These are phyloP conservation scores for Trichomycterus rosablanca DNA, from an alignment of 2,113 vertebrate genomes.

Conservation along the genomic window DNA sequence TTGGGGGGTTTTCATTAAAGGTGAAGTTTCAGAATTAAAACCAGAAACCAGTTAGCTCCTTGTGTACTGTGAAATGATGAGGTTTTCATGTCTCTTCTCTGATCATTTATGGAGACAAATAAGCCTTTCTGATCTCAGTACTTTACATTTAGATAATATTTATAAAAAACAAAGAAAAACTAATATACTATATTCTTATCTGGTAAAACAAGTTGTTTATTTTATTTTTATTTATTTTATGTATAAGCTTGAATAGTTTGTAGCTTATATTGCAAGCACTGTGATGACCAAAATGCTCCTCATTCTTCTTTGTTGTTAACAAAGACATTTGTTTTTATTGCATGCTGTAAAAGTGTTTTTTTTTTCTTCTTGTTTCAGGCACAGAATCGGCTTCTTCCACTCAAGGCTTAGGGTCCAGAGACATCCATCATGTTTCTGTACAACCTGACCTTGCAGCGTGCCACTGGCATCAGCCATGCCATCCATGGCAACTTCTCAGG, in stretches of 20 bases:
- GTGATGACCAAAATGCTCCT: too few relatives aligned
- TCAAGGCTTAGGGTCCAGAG: constrained; percentile 44
- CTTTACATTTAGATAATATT: neutral
- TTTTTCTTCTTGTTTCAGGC: constrained; percentile 11
- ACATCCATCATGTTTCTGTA: constrained; percentile 87
- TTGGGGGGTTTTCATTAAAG: neutral
- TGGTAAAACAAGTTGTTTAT: neutral
- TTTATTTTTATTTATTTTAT: too few relatives aligned
- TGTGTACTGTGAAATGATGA: constrained; percentile 41
- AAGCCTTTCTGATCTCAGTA: constrained; percentile 61
- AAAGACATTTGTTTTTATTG: too few relatives aligned
- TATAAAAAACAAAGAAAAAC: too few relatives aligned
- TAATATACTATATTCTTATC: neutral
- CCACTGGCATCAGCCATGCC: constrained; percentile 92
- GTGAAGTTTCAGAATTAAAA: neutral
- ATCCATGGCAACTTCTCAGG: constrained; percentile 99
- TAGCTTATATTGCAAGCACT: too few relatives aligned
- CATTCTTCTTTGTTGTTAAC: too few relatives aligned
- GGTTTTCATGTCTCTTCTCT: constrained; percentile 73
- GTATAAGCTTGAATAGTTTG: too few relatives aligned
- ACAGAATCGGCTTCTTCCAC: constrained; percentile 28
- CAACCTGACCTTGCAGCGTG: constrained; percentile 91
- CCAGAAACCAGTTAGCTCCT: neutral
- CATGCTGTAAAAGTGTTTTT: too few relatives aligned
- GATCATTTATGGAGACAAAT: constrained; percentile 57